Conservation (phyloP, 2,888 invertebrate genomes). For the Leptinotarsa rubiginosa region DNA sequence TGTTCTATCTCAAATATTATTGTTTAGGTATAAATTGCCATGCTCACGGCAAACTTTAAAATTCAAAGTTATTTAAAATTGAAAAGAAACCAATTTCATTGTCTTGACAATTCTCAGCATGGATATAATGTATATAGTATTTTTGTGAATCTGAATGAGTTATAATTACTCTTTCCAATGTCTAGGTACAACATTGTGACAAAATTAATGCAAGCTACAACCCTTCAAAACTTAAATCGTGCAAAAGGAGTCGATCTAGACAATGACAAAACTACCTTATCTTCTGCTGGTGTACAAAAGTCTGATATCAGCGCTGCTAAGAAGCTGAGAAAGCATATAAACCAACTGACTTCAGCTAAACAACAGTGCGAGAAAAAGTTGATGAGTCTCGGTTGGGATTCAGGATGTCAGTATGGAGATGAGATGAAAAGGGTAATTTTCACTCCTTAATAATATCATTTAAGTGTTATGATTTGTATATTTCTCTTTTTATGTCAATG, state of each 20-base stretch:
- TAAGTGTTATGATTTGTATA: too few relatives aligned
- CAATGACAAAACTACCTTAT: slow-evolving; percentile 68
- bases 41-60: too few relatives aligned
- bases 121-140: too few relatives aligned
- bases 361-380: slow-evolving; percentile 83
- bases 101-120: too few relatives aligned
- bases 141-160: neutral
- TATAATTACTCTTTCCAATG: neutral
- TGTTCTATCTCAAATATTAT: too few relatives aligned
- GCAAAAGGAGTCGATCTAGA: slow-evolving; percentile 84
- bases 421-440: slow-evolving; percentile 54
- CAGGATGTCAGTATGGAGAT: slow-evolving; percentile 67
- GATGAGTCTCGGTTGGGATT: slow-evolving; percentile 81
- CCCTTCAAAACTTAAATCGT: slow-evolving; percentile 88
- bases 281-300: slow-evolving; percentile 73
- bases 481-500: too few relatives aligned
- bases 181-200: slow-evolving; percentile 85
- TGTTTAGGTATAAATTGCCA: too few relatives aligned
- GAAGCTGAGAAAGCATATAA: slow-evolving; percentile 86
- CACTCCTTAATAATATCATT: neutral
- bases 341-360: slow-evolving; percentile 84
- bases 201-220: slow-evolving; percentile 94
- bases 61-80: too few relatives aligned
- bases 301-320: slow-evolving; percentile 84
- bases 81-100: too few relatives aligned